Base-by-base conservation (phyloP, 2,888 invertebrate genomes). In the Silvanus unidentatus region DNA sequence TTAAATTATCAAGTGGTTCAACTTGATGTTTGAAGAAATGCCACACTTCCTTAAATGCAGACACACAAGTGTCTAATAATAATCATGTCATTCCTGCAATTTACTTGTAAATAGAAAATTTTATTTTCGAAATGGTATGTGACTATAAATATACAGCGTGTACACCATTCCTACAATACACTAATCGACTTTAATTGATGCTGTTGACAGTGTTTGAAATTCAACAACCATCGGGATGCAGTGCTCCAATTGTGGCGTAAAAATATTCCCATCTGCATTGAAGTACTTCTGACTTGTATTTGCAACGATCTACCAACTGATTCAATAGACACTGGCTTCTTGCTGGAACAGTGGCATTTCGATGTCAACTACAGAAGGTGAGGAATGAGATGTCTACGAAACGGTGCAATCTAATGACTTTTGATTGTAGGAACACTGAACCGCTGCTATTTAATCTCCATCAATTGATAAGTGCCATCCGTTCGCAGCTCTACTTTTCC, bases 401-500 rank as follows among this genome's bases (percentile, higher is more conserved):
- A 30, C 30, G 29, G n/a, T 16, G 9, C 2, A n/a, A n/a, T n/a
- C n/a, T n/a, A n/a, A n/a, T n/a, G n/a, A n/a, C 6, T 1, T 16
- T 35, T 9, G 28, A 5, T 39, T n/a, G 16, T 11, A 79, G 78
- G 58, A 65, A 67, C 40, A 72, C 73, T 43, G 75, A 75, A 48
- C 61, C 71, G 36, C 69, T 74, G 9, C 64, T 72, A 50, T 75
- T 78, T 55, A 77, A 76, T 43, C 69, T 78, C 16, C 82, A 86
- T 62, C 89, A 90, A 71, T 76, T 97, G 57, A 80, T 94, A 65
- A 92, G 91, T 73, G 96, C 96, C 40, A 86, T 97, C 39, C 82
- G 94, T 51, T 96, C 96, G 4, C 93, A 94, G 72, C 79, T 97
- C 48, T 93, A 95, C 75, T 97, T 97, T 76, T 97, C 96, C 3